Percentiles rank a stretch among this genome's conserved stretches.
Conservation (phyloP, 2,113 vertebrate species). For the Machaerirhynchus nigripectus region DNA sequence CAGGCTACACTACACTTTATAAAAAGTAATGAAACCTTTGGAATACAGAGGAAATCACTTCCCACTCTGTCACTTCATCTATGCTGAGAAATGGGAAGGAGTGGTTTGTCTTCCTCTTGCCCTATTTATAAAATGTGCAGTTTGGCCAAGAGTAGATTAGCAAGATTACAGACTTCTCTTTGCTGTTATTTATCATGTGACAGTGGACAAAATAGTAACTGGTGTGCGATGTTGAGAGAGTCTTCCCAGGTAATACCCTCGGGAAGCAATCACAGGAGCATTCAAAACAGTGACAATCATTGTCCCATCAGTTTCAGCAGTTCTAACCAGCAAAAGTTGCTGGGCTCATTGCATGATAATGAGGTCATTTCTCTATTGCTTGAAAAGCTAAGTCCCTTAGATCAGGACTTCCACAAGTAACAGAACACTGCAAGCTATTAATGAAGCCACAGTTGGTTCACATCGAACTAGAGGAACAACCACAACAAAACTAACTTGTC, state of each 20-base stretch:
- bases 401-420: neutral
- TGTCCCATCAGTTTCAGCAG: neutral
- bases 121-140: neutral
- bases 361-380: neutral
- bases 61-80: neutral
- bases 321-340: neutral
- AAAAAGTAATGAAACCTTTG: neutral
- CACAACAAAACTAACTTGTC: neutral
- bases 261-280: neutral
- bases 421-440: neutral
- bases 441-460: neutral
- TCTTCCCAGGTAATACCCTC: neutral
- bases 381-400: neutral
- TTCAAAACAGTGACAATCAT: neutral
- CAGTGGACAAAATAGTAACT: neutral
- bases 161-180: slow-evolving; percentile 12
- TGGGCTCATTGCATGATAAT: neutral
- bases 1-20: neutral
- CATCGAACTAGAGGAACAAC: neutral
- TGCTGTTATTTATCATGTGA: neutral
- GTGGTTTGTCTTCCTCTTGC: neutral
- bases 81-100: slow-evolving; percentile 1
- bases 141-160: slow-evolving; percentile 15
- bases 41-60: slow-evolving; percentile 1
- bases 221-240: neutral